Percentiles rank a stretch among this genome's conserved stretches.
Conservation (phyloP, 30 jellyfish, hydroid and myxozoan genomes). For the Phacellophora camtschatica region DNA sequence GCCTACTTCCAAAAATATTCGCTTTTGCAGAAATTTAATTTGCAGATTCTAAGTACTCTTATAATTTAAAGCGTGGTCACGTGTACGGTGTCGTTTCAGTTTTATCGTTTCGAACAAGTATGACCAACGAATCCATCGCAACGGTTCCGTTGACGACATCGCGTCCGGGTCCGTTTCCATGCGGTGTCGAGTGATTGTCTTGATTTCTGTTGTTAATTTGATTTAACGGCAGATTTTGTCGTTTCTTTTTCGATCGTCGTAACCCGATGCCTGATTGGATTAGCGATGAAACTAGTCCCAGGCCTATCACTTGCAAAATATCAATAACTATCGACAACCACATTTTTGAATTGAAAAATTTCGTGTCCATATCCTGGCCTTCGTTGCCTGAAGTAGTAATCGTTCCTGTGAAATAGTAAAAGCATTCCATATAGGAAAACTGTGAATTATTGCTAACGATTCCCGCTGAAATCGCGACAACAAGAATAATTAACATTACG, state of each 20-base stretch:
- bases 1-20: neutral
- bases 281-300: constrained; percentile 57
- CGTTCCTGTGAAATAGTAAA: constrained; percentile 26
- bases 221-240: constrained; percentile 32
- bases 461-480: neutral
- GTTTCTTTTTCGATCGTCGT: constrained; percentile 47
- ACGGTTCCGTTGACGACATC: constrained; percentile 29
- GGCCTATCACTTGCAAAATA: constrained; percentile 30
- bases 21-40: neutral
- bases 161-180: constrained; percentile 30
- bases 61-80: neutral
- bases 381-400: constrained; percentile 56
- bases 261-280: constrained; percentile 52
- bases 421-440: constrained; percentile 35
- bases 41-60: neutral
- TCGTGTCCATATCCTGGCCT: constrained; percentile 3
- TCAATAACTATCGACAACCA: constrained; percentile 38
- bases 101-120: constrained; percentile 40
- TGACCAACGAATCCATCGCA: constrained; percentile 59
- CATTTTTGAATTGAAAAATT: neutral
- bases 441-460: neutral
- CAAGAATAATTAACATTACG: neutral
- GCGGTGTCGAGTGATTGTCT: neutral
- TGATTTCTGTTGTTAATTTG: neutral
- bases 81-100: neutral